phyloP scores from a whole-genome alignment of 2,113 vertebrate genomes.

The Eulacestoma nigropectus region DNA sequence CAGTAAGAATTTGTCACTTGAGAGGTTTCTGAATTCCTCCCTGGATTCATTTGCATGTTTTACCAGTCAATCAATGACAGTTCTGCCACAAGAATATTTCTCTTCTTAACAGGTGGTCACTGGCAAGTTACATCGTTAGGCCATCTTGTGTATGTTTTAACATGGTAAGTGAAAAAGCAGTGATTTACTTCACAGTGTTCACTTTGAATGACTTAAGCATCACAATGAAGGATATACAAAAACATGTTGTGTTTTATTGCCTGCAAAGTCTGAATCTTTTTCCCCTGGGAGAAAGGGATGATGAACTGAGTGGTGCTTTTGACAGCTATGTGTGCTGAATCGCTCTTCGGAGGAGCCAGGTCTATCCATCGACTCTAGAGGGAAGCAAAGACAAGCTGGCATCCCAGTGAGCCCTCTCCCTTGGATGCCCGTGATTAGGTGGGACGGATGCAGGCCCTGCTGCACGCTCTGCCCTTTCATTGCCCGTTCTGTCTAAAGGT shows the following conservation, averaged over 20 bases:
- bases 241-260: neutral
- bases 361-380: neutral
- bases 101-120: neutral
- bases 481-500: neutral
- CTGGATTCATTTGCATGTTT: neutral
- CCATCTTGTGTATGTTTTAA: neutral
- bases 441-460: neutral
- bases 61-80: neutral
- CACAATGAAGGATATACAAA: neutral
- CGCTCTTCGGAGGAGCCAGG: neutral
- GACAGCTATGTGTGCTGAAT: neutral
- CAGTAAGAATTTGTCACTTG: neutral
- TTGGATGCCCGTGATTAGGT: neutral
- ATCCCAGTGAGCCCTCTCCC: neutral
- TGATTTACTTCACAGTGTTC: neutral
- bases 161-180: neutral
- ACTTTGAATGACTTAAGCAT: neutral
- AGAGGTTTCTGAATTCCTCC: neutral
- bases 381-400: conserved; percentile 23
- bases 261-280: neutral
- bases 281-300: accelerated
- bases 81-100: neutral
- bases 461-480: neutral
- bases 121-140: neutral
- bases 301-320: neutral